Conservation (phyloP, 2,113 vertebrate genomes). For the Sylvilagus bachmani region DNA sequence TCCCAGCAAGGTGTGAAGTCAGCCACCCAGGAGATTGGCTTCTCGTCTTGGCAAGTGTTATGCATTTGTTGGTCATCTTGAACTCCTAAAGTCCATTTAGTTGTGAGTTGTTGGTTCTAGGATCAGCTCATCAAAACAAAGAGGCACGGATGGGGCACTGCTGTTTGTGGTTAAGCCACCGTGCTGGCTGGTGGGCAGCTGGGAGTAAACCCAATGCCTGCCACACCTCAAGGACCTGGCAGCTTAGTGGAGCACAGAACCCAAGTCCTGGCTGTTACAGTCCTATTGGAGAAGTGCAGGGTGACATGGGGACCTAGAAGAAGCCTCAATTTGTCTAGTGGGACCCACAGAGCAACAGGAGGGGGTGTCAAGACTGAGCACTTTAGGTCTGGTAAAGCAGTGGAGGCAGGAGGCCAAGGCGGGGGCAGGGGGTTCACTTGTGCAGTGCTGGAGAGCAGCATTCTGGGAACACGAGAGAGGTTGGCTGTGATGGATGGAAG, state of each 20-base stretch:
- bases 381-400: neutral
- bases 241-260: neutral
- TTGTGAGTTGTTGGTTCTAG: neutral
- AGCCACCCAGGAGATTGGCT: neutral
- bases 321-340: rapidly evolving
- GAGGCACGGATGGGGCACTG: neutral
- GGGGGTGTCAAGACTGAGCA: neutral
- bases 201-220: rapidly evolving
- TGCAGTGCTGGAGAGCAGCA: neutral
- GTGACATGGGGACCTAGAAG: neutral
- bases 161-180: neutral
- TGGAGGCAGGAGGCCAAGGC: rapidly evolving
- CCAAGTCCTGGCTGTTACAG: neutral
- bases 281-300: rapidly evolving
- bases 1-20: neutral
- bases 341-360: neutral
- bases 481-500: rapidly evolving
- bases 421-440: neutral
- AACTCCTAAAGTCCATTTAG: neutral
- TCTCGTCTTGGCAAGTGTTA: neutral
- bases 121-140: constrained; percentile 20
- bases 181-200: neutral
- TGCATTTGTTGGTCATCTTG: neutral
- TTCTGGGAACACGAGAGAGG: rapidly evolving
- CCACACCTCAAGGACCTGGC: neutral